Evolutionary conservation across 2,113 vertebrate genomes (phyloP).

Genomic region (Coregonus clupeaformis): DNA sequence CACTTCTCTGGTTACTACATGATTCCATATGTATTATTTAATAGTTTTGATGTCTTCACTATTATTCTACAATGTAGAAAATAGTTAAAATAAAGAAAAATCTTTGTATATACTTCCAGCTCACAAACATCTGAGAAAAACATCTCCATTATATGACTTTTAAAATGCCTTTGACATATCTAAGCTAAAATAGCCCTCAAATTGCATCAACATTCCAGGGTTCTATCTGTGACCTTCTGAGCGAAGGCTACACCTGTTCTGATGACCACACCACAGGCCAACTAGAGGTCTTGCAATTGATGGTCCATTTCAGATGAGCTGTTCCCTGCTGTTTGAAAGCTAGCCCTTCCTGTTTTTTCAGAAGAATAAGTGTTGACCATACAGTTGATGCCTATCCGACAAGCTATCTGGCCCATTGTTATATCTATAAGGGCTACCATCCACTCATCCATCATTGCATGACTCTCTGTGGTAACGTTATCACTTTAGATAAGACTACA

Average conservation of each 20-base stretch:
- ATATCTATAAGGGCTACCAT: constrained; percentile 53
- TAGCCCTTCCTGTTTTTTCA: constrained; percentile 35
- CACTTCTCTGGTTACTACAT: too few species aligned
- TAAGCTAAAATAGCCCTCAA: constrained; percentile 50
- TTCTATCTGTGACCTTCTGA: constrained; percentile 16
- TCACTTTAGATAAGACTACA: constrained; percentile 75
- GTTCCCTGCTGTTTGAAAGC: constrained; percentile 2
- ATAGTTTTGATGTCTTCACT: too few species aligned
- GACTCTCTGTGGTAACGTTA: constrained; percentile 71
- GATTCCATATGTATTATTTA: too few species aligned
- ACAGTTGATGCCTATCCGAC: constrained; percentile 48
- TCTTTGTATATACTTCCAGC: neutral
- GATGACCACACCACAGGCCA: constrained; percentile 38
- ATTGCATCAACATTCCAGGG: constrained; percentile 41
- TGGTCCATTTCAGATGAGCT: constrained; percentile 35
- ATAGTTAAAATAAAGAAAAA: too few species aligned
- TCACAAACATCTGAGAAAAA: constrained; percentile 22
- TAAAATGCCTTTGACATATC: constrained; percentile 45
- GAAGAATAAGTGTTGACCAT: neutral
- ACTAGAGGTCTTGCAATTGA: constrained; percentile 36
- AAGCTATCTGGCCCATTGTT: constrained; percentile 45
- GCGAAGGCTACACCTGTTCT: constrained; percentile 41
- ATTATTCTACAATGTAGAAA: too few species aligned
- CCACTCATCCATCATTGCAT: constrained; percentile 66
- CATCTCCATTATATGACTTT: constrained; percentile 19